A percentile compares a stretch with the other conserved stretches of the same genome.
Evolutionary conservation across 1,140 invertebrate species (phyloP).

Genomic region (Neodiprion pinetum): DNA sequence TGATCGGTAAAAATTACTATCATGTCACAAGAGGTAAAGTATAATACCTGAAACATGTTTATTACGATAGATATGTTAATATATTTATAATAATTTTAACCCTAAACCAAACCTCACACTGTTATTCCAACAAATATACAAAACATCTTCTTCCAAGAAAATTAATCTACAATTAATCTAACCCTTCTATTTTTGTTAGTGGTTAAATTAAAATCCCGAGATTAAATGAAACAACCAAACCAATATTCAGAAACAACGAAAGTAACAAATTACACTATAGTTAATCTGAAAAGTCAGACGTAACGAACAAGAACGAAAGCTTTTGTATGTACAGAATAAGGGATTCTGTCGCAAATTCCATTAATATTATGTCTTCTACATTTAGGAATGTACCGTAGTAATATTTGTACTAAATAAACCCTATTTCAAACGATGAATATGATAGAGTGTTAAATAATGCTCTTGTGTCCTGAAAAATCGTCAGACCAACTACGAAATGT

Average conservation of each 20-base stretch:
- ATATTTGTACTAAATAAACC: too few relatives aligned
- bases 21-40: not conserved
- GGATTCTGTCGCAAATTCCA: too few relatives aligned
- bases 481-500: too few relatives aligned
- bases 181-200: not conserved
- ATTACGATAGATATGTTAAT: not conserved
- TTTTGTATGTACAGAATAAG: too few relatives aligned
- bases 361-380: too few relatives aligned
- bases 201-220: not conserved
- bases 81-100: not conserved
- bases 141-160: not conserved
- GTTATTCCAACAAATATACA: not conserved
- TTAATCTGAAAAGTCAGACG: too few relatives aligned
- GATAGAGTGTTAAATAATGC: too few relatives aligned
- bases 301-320: too few relatives aligned
- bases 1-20: not conserved
- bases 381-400: too few relatives aligned
- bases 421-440: not conserved
- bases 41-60: not conserved
- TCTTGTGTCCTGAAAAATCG: too few relatives aligned
- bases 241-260: not conserved
- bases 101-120: not conserved
- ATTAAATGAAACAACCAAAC: not conserved
- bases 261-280: too few relatives aligned
- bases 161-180: not conserved